Conservation (phyloP, 2,797 vertebrate genomes). For the Anolis apletophallus region DNA sequence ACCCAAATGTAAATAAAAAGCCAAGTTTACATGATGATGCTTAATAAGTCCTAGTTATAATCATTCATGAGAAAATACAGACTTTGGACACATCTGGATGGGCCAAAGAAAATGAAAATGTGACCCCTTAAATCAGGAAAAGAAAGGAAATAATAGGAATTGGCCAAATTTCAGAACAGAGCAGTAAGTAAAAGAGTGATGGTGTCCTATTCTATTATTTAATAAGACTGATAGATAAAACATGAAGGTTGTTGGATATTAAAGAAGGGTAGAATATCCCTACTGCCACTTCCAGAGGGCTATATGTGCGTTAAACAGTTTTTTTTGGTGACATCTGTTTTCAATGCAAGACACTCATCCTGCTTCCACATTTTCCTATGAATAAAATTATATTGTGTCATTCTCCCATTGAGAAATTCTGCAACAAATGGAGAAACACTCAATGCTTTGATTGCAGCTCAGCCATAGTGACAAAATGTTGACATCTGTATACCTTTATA, state of each 20-base stretch:
- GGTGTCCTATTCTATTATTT: background rate
- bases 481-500: too few species aligned
- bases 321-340: background rate
- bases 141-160: background rate
- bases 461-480: background rate
- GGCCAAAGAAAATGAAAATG: background rate
- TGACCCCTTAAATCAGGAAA: background rate
- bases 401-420: background rate
- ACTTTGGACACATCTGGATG: background rate
- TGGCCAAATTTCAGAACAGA: background rate
- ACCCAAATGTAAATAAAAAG: constrained; percentile 35
- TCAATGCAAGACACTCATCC: background rate
- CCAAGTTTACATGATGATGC: constrained; percentile 1
- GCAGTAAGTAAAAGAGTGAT: background rate
- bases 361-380: background rate
- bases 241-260: too few species aligned
- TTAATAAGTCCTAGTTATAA: background rate
- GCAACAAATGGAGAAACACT: background rate
- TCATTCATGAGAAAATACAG: background rate
- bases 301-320: background rate
- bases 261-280: too few species aligned
- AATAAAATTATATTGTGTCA: background rate
- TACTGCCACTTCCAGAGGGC: background rate
- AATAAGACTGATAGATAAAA: background rate
- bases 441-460: background rate